These are phyloP conservation scores for Caenorhabditis briggsae DNA, from an alignment of 1,140 invertebrate species.

Conservation along the genomic window DNA sequence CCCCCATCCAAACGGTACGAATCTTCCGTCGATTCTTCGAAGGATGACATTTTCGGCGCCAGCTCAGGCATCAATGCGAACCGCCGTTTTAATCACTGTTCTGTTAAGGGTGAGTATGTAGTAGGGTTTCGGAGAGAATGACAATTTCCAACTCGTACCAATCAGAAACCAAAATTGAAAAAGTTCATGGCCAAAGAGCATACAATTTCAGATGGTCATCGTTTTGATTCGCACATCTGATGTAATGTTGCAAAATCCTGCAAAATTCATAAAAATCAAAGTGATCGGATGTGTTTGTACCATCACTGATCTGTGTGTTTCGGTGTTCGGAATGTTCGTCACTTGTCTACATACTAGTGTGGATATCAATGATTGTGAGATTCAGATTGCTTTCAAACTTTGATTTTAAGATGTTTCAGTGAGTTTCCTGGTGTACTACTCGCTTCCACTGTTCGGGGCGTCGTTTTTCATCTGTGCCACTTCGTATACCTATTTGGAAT, in stretches of 20 bases:
- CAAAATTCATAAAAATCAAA: neutral
- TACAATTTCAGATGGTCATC: conserved; percentile 7
- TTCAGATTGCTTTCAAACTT: neutral
- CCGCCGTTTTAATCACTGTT: conserved; percentile 23
- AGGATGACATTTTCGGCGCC: conserved; percentile 33
- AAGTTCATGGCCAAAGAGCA: no score
- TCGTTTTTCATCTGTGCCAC: conserved; percentile 7
- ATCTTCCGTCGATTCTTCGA: conserved; percentile 23
- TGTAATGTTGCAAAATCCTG: neutral
- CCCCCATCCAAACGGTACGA: conserved; percentile 15
- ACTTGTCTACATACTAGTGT: neutral
- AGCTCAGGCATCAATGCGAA: conserved; percentile 36
- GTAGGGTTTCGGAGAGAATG: neutral
- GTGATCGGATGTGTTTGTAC: conserved; percentile 1
- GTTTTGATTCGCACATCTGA: conserved; percentile 4
- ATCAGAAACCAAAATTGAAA: neutral
- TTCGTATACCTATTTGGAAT: neutral
- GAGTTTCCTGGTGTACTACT: conserved; percentile 20
- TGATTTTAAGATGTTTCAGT: neutral
- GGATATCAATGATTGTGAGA: conserved; percentile 15
- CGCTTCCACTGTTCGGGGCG: neutral
- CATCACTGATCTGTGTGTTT: neutral
- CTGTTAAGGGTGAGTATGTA: conserved; percentile 1
- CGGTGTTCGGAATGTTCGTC: conserved; percentile 23
- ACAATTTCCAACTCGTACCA: neutral